Evolutionary conservation across 2,113 vertebrate species (phyloP), one percentile per base, ranked within the genome.

Genomic region (Polypterus bichir): DNA sequence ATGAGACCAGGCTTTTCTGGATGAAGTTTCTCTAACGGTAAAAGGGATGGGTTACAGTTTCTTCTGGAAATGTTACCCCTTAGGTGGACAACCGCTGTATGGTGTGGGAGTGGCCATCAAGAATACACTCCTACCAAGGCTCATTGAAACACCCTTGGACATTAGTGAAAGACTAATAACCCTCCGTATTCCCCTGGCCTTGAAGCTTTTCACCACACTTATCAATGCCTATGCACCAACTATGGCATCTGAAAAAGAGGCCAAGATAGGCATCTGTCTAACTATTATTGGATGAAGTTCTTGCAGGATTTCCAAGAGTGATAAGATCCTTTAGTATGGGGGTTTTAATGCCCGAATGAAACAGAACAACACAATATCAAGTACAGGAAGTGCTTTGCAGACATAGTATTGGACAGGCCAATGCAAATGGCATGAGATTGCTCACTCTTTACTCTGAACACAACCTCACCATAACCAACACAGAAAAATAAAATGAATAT

Each of bases 381-480:
- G 54, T 48, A 7, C 27, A 27, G 27, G 1, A 47, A 46, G 48
- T 59, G 9, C 11, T 64, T 27, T 27, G 27, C 27, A 27, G 10
- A 53, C 64, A 57, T 61, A 48, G 48, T 6, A 46, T 65, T 60
- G 64, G 58, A 5, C 11, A 65, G 49, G 46, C 5, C 27, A 66
- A 66, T 11, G 8, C 27, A 62, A 62, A 66, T 66, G 11, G 54
- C 44, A 49, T 66, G 27, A 62, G 59, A n/a, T 44, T 66, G 51
- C 53, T 66, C 47, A 61, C 53, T 44, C 44, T 59, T 8, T 65
- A 51, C 44, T 11, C 63, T 59, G 56, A 64, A 49, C 63, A 66
- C 44, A 52, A 66, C 60, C 60, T 66, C 9, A 62, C 44, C 9
- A 66, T 66, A 62, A 66, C 60, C 5, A 62, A 66, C 65, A 66